Percentiles rank a stretch among this genome's conserved stretches.
Evolutionary conservation across 2,113 vertebrate genomes (phyloP).

Genomic region (Hippoglossus stenolepis): DNA sequence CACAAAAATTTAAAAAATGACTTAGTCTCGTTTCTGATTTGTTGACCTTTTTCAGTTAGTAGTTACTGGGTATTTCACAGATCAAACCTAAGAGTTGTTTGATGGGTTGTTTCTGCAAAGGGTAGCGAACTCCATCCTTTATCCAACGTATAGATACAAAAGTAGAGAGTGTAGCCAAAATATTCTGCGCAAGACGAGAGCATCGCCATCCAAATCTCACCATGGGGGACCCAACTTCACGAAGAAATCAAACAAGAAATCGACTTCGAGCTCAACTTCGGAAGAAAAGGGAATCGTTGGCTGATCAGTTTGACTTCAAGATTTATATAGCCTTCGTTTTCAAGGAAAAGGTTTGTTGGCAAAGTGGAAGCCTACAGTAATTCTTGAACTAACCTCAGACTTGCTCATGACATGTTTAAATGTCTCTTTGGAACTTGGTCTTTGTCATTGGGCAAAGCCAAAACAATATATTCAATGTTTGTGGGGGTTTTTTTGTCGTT

Average conservation of each 20-base stretch:
- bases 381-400: neutral
- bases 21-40: slow-evolving; percentile 75
- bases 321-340: slow-evolving; percentile 99
- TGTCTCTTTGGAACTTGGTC: neutral
- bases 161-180: slow-evolving; percentile 57
- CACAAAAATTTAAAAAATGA: slow-evolving; percentile 70
- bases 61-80: slow-evolving; percentile 68
- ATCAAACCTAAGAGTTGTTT: slow-evolving; percentile 70
- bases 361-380: neutral
- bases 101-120: slow-evolving; percentile 69
- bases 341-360: slow-evolving; percentile 95
- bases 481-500: neutral
- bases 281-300: slow-evolving; percentile 99
- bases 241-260: slow-evolving; percentile 99
- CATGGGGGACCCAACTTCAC: slow-evolving; percentile 99
- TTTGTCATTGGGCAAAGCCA: neutral
- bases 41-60: slow-evolving; percentile 70
- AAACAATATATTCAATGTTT: neutral
- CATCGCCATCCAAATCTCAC: slow-evolving; percentile 85
- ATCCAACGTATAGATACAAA: slow-evolving; percentile 55
- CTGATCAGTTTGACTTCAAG: slow-evolving; percentile 99
- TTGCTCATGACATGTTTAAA: neutral
- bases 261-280: slow-evolving; percentile 99
- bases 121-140: slow-evolving; percentile 65
- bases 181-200: slow-evolving; percentile 62